A percentile compares a stretch with the other conserved stretches of the same genome.
These are phyloP conservation scores for Temnothorax curvispinosus DNA, from an alignment of 1,140 invertebrate species.

Conservation along the genomic window DNA sequence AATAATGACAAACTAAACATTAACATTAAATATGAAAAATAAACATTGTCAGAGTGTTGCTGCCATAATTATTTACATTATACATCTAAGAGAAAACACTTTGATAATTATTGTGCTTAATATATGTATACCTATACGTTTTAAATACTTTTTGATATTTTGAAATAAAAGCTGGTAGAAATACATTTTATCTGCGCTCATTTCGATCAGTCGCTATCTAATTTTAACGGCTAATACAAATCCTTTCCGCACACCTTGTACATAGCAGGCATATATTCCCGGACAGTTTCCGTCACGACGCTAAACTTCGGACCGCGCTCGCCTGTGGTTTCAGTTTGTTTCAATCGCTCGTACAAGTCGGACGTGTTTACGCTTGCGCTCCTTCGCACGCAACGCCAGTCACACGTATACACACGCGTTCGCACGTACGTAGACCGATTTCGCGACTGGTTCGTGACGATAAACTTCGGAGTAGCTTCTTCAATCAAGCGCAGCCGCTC, in stretches of 20 bases:
- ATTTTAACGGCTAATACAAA: not conserved
- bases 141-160: not conserved
- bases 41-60: not conserved
- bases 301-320: constrained; percentile 56
- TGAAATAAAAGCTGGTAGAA: not conserved
- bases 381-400: not conserved
- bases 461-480: not conserved
- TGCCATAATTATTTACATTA: not conserved
- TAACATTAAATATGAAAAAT: not conserved
- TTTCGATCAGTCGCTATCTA: not conserved
- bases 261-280: constrained; percentile 16
- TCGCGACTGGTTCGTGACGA: not conserved
- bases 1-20: not conserved
- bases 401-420: not conserved
- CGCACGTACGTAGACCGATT: not conserved
- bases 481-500: constrained; percentile 33
- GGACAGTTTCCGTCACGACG: constrained; percentile 22
- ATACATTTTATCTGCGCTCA: not conserved
- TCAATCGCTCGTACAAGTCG: constrained; percentile 29
- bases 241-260: not conserved
- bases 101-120: not conserved
- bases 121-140: not conserved
- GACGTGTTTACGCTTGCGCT: constrained; percentile 4
- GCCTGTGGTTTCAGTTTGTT: constrained; percentile 57
- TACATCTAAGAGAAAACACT: not conserved